Percentiles rank a stretch among this genome's conserved stretches.
These are phyloP conservation scores for Myotis lucifugus DNA, from an alignment of 2,113 vertebrate genomes.

Conservation along the genomic window DNA sequence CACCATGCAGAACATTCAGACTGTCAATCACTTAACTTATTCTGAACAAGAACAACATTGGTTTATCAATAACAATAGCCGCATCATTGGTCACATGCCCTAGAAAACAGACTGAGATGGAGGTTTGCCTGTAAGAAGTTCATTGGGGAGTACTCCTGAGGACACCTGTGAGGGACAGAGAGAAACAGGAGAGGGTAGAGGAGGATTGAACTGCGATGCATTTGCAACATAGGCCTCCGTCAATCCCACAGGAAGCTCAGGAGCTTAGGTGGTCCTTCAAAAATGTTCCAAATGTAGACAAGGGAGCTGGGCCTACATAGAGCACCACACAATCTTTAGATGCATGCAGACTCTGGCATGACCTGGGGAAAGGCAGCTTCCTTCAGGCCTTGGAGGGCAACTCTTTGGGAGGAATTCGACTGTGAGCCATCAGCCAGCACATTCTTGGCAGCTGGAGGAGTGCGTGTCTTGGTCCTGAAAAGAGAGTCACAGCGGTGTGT, in stretches of 20 bases:
- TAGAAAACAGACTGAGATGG: neutral
- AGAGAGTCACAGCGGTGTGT: neutral
- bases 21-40: neutral
- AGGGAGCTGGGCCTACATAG: neutral
- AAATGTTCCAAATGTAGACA: neutral
- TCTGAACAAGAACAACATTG: neutral
- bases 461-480: no score
- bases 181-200: neutral
- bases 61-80: neutral
- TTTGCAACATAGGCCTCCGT: no score
- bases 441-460: neutral
- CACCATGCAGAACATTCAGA: neutral
- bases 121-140: neutral
- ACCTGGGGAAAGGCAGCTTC: neutral
- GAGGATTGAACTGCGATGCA: no score
- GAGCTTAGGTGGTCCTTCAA: neutral
- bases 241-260: neutral
- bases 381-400: neutral
- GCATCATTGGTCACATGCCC: neutral
- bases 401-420: neutral
- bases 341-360: no score
- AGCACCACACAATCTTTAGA: neutral
- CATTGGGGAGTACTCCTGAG: neutral
- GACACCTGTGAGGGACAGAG: neutral
- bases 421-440: neutral